phyloP scores from a whole-genome alignment of 2,113 vertebrate genomes.

The Plestiodon gilberti region DNA sequence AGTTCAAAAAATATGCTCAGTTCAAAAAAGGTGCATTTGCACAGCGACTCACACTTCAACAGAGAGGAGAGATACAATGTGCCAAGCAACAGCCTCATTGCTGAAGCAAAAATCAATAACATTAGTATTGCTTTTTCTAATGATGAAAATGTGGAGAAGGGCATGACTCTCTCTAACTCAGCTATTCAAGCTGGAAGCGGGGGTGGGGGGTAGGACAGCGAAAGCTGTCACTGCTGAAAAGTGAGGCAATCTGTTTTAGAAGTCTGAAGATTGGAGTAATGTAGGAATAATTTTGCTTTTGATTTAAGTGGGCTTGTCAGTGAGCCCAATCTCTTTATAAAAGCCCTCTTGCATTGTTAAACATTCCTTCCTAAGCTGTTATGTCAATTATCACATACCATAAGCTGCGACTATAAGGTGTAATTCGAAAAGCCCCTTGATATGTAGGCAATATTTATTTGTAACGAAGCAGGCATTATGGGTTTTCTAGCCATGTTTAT shows the following conservation, averaged over 20 bases:
- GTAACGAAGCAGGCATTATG: too few species aligned
- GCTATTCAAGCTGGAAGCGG: not conserved
- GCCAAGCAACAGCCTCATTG: not conserved
- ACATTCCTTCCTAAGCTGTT: not conserved
- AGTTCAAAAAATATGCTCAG: not conserved
- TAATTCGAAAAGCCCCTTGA: not conserved
- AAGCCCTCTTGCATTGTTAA: not conserved
- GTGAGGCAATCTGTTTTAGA: not conserved
- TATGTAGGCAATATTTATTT: not conserved
- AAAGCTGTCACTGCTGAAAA: not conserved
- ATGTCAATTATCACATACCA: not conserved
- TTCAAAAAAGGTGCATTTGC: not conserved
- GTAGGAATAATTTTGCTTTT: not conserved
- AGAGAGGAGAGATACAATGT: not conserved
- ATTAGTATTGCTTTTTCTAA: not conserved
- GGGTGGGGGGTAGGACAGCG: not conserved
- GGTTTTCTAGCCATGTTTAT: too few species aligned
- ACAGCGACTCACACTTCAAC: not conserved
- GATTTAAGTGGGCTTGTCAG: not conserved
- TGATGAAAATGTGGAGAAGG: not conserved
- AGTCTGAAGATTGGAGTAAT: not conserved
- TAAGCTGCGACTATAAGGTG: not conserved
- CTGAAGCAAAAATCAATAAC: not conserved
- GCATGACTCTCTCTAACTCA: not conserved
- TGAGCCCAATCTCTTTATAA: not conserved